phyloP scores from a whole-genome alignment of 1,140 invertebrate species.

The Paraescarpia echinospica region DNA sequence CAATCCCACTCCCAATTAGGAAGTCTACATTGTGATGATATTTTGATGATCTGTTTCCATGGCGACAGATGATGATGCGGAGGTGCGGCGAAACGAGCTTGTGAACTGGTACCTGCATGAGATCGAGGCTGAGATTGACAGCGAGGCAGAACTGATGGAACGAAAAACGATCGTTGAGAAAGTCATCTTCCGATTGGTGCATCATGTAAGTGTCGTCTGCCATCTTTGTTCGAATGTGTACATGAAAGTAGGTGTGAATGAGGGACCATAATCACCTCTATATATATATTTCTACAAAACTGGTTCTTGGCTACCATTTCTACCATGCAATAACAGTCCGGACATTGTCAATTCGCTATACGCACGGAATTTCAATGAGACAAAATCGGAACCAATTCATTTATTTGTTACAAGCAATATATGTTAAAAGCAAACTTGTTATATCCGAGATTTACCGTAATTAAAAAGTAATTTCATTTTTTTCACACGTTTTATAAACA shows the following conservation, averaged over 20 bases:
- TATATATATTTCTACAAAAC: background rate
- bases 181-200: conserved; percentile 89
- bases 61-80: conserved; percentile 55
- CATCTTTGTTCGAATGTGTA: conserved; percentile 11
- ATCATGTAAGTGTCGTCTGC: conserved; percentile 69
- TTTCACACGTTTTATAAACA: too few relatives aligned
- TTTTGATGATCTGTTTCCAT: background rate
- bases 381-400: too few relatives aligned
- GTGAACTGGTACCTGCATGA: conserved; percentile 94
- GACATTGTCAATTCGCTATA: too few relatives aligned
- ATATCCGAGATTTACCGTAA: too few relatives aligned
- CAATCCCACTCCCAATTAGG: background rate
- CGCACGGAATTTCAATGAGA: too few relatives aligned
- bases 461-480: too few relatives aligned
- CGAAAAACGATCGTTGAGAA: conserved; percentile 91
- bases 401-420: too few relatives aligned
- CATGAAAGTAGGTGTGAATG: background rate
- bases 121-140: conserved; percentile 84
- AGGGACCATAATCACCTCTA: background rate
- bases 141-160: conserved; percentile 86
- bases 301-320: background rate
- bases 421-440: too few relatives aligned
- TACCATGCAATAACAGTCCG: too few relatives aligned
- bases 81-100: conserved; percentile 79
- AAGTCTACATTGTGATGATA: background rate